Conservation (phyloP, 1,140 invertebrate genomes). For the Hyles euphorbiae region DNA sequence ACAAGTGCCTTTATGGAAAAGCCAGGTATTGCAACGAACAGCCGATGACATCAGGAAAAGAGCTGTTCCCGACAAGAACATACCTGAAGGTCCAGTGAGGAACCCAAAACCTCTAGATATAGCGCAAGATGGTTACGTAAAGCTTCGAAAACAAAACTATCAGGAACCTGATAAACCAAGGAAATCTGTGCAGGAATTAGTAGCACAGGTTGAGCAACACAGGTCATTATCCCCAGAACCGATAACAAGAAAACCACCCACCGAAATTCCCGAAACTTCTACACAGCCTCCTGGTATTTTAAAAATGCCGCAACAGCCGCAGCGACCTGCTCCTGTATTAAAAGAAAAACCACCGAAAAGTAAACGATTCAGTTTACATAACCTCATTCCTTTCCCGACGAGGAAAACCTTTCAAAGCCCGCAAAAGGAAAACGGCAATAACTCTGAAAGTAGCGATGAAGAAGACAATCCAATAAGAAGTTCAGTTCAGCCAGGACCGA, state of each 20-base stretch:
- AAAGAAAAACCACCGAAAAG: constrained; percentile 71
- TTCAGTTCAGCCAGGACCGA: constrained; percentile 69
- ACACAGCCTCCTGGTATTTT: constrained; percentile 42
- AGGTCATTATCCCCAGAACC: constrained; percentile 50
- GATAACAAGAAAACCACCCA: constrained; percentile 39
- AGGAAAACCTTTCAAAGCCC: constrained; percentile 70
- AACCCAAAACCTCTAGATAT: constrained; percentile 60
- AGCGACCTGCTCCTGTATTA: constrained; percentile 58
- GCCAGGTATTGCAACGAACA: constrained; percentile 67
- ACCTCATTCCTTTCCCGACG: constrained; percentile 70
- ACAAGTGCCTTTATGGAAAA: constrained; percentile 55
- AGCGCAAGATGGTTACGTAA: constrained; percentile 71
- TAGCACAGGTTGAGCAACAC: constrained; percentile 76
- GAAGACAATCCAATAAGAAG: constrained; percentile 75
- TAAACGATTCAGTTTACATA: constrained; percentile 73
- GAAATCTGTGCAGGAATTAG: constrained; percentile 77
- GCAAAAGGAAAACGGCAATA: constrained; percentile 69
- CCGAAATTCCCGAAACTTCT: constrained; percentile 29
- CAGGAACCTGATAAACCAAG: constrained; percentile 36
- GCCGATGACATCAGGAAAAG: constrained; percentile 64
- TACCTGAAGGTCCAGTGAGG: constrained; percentile 46
- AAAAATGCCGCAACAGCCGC: constrained; percentile 65
- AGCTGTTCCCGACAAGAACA: constrained; percentile 55
- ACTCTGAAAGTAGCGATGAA: constrained; percentile 77
- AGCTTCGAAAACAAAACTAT: constrained; percentile 59